Conservation (phyloP, 2,113 vertebrate species). For the Pseudopipra pipra region DNA sequence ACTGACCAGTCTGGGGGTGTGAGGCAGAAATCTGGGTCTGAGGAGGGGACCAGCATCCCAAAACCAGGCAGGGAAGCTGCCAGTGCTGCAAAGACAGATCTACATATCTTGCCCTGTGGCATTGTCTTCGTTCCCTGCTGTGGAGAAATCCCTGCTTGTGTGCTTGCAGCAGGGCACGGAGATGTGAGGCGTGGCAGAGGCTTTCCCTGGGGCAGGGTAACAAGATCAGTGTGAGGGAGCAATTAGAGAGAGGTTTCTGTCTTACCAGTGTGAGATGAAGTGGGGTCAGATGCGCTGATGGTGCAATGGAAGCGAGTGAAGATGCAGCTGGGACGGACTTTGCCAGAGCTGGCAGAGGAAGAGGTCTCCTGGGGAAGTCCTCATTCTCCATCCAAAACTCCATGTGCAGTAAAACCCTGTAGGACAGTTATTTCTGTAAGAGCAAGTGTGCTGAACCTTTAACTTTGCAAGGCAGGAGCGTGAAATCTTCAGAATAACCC, state of each 20-base stretch:
- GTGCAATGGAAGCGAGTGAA: neutral
- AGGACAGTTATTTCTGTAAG: neutral
- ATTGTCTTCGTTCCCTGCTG: neutral
- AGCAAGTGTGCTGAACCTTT: neutral
- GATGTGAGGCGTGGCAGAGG: neutral
- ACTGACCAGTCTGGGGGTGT: no score
- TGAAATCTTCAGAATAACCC: neutral
- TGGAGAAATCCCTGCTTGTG: neutral
- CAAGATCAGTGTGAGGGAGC: neutral
- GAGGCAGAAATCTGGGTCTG: neutral
- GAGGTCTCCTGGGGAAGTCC: neutral
- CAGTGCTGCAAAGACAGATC: neutral
- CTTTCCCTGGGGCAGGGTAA: neutral
- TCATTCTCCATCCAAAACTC: neutral
- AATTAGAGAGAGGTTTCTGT: neutral
- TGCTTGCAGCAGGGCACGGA: neutral
- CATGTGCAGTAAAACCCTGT: neutral
- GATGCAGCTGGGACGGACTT: neutral
- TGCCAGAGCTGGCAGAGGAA: neutral
- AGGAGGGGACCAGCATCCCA: accelerated
- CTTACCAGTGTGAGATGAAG: neutral
- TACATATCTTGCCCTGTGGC: accelerated
- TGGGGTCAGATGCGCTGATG: neutral
- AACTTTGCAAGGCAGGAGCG: neutral
- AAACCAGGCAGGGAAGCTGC: neutral